Conservation (phyloP, 2,888 invertebrate species). For the Caenorhabditis sp. region DNA sequence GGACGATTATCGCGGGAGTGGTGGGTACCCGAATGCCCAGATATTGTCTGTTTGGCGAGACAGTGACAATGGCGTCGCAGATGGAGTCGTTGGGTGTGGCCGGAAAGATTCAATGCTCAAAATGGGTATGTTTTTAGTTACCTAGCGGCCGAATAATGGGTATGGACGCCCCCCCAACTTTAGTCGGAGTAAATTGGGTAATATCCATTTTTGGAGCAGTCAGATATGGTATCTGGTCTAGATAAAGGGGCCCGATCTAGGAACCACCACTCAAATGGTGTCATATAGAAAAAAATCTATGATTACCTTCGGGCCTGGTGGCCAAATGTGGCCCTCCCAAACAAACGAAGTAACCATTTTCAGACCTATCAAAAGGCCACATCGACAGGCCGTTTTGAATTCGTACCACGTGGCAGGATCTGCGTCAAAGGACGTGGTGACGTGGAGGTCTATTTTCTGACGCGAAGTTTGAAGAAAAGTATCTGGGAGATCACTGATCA, state of each 20-base stretch:
- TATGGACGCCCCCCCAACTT: too few relatives aligned
- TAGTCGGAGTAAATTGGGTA: too few relatives aligned
- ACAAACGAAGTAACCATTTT: conserved; percentile 9
- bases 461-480: conserved; percentile 59
- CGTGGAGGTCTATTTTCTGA: conserved; percentile 61
- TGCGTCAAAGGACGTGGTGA: conserved; percentile 59
- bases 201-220: too few relatives aligned
- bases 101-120: conserved; percentile 59
- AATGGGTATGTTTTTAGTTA: conserved; percentile 31
- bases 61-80: conserved; percentile 57
- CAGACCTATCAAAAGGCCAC: conserved; percentile 48
- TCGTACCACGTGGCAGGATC: conserved; percentile 55
- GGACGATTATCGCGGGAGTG: conserved; percentile 62
- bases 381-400: conserved; percentile 62
- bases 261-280: too few relatives aligned
- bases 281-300: too few relatives aligned
- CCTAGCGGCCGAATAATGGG: too few relatives aligned
- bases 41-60: conserved; percentile 63
- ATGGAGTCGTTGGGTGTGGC: conserved; percentile 58
- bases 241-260: too few relatives aligned
- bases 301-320: too few relatives aligned
- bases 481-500: conserved; percentile 66
- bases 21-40: conserved; percentile 62
- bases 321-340: too few relatives aligned
- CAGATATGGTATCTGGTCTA: too few relatives aligned